Conservation (phyloP, 2,888 invertebrate genomes). For the Diloba caeruleocephala region DNA sequence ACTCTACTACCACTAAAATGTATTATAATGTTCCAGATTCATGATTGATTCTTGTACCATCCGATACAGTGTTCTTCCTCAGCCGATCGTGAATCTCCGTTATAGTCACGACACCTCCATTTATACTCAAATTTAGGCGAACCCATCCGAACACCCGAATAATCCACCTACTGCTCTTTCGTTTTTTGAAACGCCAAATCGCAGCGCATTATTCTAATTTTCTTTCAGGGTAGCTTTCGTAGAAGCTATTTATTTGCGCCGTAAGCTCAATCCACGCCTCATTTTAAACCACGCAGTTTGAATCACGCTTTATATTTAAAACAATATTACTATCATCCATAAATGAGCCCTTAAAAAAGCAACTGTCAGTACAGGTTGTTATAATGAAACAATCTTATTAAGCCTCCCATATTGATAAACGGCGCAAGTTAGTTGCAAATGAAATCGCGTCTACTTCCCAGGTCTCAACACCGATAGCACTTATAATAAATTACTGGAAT, state of each 20-base stretch:
- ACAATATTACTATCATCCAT: constrained; percentile 51
- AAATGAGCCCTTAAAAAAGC: constrained; percentile 11
- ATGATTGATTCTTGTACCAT: constrained; percentile 60
- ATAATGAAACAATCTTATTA: constrained; percentile 41
- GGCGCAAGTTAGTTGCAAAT: constrained; percentile 63
- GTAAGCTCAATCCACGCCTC: constrained; percentile 73
- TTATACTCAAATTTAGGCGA: constrained; percentile 83
- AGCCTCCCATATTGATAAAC: constrained; percentile 53
- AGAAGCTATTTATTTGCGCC: constrained; percentile 86
- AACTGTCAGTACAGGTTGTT: constrained; percentile 26
- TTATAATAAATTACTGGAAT: constrained; percentile 71
- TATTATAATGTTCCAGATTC: constrained; percentile 47
- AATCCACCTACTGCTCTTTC: constrained; percentile 84
- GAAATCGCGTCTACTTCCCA: constrained; percentile 62
- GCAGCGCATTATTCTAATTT: constrained; percentile 88
- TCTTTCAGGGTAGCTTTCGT: constrained; percentile 86
- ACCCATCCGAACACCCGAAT: constrained; percentile 79
- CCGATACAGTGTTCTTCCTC: constrained; percentile 61
- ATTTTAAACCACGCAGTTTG: constrained; percentile 53
- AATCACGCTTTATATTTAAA: constrained; percentile 62
- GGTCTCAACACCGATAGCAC: constrained; percentile 64
- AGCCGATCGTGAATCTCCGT: constrained; percentile 59
- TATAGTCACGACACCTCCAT: constrained; percentile 81
- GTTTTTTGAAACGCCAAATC: constrained; percentile 88
- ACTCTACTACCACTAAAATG: no score